Base-by-base conservation (phyloP, 2,888 invertebrate species). In the Hypolimnas misippus region DNA sequence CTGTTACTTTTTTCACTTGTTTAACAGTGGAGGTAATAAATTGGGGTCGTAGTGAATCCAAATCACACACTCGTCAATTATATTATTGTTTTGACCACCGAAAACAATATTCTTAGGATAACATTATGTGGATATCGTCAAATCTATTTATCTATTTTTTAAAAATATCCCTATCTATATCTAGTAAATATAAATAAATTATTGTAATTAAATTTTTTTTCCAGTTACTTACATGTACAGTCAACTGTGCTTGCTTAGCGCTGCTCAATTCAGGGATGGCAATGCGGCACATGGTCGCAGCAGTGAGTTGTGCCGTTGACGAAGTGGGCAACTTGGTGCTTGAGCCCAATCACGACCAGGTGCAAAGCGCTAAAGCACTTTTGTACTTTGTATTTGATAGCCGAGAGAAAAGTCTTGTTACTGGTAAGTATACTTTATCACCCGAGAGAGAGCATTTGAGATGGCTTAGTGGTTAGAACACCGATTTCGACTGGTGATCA, bases 241-340 rank as follows among this genome's bases (percentile, higher is more conserved):
- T 98, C 33, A 98, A 98, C 91, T 95, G 96, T 21, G 93, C 94
- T 0, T 97, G 97, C 81, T 87, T 98, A 62, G 97, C 98, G 0
- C 89, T 98, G 31, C 89, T 98, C 0, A 96, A 97, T 86, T 94
- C 97, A 0, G 96, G 97, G 21, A 87, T 98, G n/a, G 93, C 96
- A 12, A 95, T 98, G 95, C 95, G 95, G 69, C 96, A 94, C 78
- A 93, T 96, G 33, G 94, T 97, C 76, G 97, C 96, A 5, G 96
- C 96, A 0, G 94, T 97, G 0, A 93, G 94, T 57, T 97, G 97
- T 79, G 94, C 94, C 58, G 90, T 97, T 6, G 93, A 94, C 66
- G 90, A 91, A 8, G 81, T 93, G 7, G 94, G 93, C 2, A 86
- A 94, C 64, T 78, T 96, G 0, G 76, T 94, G 46, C 73, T 96